Evolutionary conservation across 1,140 invertebrate genomes (phyloP), one percentile per base, ranked within the genome.

Genomic region (Saccostrea echinata): DNA sequence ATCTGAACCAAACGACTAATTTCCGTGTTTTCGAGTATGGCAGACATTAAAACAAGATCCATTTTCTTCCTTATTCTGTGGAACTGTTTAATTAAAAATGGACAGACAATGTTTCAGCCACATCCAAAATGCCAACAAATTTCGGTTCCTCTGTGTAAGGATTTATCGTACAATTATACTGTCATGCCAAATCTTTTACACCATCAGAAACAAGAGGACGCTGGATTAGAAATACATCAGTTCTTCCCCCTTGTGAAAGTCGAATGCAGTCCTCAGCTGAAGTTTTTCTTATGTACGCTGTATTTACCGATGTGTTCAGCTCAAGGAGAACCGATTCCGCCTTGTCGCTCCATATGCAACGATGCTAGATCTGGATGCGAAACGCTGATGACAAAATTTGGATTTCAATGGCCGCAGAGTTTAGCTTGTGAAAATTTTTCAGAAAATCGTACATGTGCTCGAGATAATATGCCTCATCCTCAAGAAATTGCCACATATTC

Each of bases 241-340:
- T 99, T 98, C 94, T 97, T 97, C 86, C 98, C 99, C 3, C 95
- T 99, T n/a, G 97, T 99, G 0, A 99, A 99, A 96, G 97, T 99
- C 4, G 97, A 98, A 90, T 99, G 99, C 94, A 99, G 98, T 90
- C 96, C 97, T 0, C 97, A 99, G 94, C 95, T 99, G 51, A 97
- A 98, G 93, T 97, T 99, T 89, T 99, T 99, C 94, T 95, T 99
- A 27, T 99, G 99, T 95, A 97, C 98, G 0, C 96, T 99, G 81
- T 99, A 98, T 94, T 97, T 97, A 6, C 99, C 99, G 0, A 97
- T 99, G 0, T 99, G 99, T 90, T 94, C 94, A 3, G 92, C 99
- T 82, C 94, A 99, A n/a, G 98, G 98, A 43, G 95, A 96, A 89
- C 97, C 98, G 0, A 96, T 99, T 88, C 98, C 98, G 1, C 98